Evolutionary conservation across 2,888 invertebrate genomes (phyloP), one percentile per base, ranked within the genome.

Genomic region (Zaprionus bogoriensis): DNA sequence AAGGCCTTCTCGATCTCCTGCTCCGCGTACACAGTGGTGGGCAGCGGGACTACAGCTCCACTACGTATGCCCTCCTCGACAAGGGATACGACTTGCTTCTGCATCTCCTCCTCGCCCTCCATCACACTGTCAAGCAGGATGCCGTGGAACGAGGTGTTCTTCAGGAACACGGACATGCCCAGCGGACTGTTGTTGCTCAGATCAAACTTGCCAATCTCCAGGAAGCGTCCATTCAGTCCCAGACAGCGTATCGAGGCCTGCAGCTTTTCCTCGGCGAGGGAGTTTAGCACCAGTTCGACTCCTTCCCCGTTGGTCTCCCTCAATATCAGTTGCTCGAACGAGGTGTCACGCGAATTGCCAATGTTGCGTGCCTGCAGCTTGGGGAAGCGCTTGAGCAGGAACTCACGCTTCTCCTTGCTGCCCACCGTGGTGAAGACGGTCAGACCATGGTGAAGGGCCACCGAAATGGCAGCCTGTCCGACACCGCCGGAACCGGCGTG

Each of bases 81-180:
- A 73, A 98, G 93, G 23, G 93, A 91, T 20, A 95, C 94, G 19
- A 99, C 95, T 78, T 93, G 94, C 91, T 96, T 96, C 63, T 97
- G 96, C 48, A 93, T 92, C 46, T 92, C 92, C 60, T 93, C 92
- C 45, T 92, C 89, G 2, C 92, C 93, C 72, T 96, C 97, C 93
- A 98, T 97, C 54, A 99, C 92, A 30, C 97, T 96, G 91, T 99
- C 99, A 87, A 99, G 92, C 23, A 99, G 92, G 87, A 99, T 98
- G 74, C 99, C 99, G 92, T 99, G 99, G 94, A 99, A 98, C n/a
- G 97, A 95, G n/a, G 97, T 96, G 90, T 99, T 99, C 91, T 97
- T 98, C 80, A 99, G 92, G 92, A 99, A 98, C 14, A 99, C 91
- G 0, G 97, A 93, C 99, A 99, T 99, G 52, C 98, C 98, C 92